Conservation (phyloP, 2,113 vertebrate genomes). For the Dolichallabes microphthalmus region DNA sequence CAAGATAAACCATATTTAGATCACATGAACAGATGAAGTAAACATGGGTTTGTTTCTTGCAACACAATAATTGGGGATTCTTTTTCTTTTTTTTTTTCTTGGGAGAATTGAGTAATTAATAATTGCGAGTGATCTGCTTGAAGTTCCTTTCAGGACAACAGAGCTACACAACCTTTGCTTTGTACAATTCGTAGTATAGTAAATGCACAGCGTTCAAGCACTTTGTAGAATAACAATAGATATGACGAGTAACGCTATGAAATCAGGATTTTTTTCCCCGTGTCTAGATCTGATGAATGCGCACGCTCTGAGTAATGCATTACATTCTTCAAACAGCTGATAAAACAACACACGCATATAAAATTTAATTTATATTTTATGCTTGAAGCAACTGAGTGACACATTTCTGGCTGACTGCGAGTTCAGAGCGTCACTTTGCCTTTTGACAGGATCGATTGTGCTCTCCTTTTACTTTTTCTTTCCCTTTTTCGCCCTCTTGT, state of each 20-base stretch:
- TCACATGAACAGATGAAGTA: constrained; percentile 32
- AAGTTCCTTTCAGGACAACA: background rate
- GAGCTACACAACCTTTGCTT: background rate
- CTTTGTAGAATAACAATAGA: background rate
- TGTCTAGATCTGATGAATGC: background rate
- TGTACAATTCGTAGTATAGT: background rate
- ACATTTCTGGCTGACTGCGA: background rate
- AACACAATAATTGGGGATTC: constrained; percentile 17
- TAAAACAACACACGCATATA: background rate
- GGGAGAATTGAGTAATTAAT: constrained; percentile 16
- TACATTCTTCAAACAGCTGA: background rate
- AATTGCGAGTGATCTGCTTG: background rate
- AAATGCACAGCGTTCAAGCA: background rate
- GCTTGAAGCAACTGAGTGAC: background rate
- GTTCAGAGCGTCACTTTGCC: background rate
- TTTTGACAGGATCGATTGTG: background rate
- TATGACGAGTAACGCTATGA: background rate
- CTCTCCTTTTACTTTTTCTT: background rate
- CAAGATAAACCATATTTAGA: constrained; percentile 53
- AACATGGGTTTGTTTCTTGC: constrained; percentile 32
- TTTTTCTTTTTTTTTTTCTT: constrained; percentile 19
- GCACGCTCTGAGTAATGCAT: background rate
- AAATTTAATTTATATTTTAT: background rate
- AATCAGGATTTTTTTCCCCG: background rate
- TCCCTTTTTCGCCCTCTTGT: background rate